Evolutionary conservation across 2,797 vertebrate genomes (phyloP).

Genomic region (Lacerta viridis): DNA sequence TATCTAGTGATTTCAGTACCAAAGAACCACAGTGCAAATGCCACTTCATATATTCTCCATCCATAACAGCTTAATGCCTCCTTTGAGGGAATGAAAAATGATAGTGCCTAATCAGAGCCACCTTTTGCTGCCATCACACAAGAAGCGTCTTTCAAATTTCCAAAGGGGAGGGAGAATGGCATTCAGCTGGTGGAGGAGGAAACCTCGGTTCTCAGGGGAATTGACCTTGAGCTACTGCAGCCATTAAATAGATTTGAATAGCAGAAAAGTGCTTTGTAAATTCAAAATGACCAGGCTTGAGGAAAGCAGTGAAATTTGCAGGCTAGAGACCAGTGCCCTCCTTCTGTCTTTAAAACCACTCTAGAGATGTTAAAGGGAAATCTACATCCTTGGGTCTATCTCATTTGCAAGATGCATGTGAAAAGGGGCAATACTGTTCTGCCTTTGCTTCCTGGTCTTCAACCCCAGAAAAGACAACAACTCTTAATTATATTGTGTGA

Average conservation of each 20-base stretch:
- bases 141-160: slow-evolving; percentile 54
- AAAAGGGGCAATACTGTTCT: slow-evolving; percentile 18
- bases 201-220: slow-evolving; percentile 27
- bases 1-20: slow-evolving; percentile 8
- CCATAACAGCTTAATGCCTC: not conserved
- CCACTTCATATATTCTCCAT: not conserved
- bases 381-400: slow-evolving; percentile 28
- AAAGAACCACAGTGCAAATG: slow-evolving; percentile 22
- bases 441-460: slow-evolving; percentile 19
- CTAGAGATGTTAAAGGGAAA: slow-evolving; percentile 23
- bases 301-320: slow-evolving; percentile 47
- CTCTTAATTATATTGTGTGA: not conserved
- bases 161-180: slow-evolving; percentile 31
- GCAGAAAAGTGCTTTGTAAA: slow-evolving; percentile 49
- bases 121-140: slow-evolving; percentile 57
- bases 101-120: slow-evolving; percentile 45
- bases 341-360: slow-evolving; percentile 9
- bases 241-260: slow-evolving; percentile 47
- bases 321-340: slow-evolving; percentile 9
- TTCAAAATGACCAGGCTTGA: slow-evolving; percentile 46
- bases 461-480: not conserved
- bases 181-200: slow-evolving; percentile 37
- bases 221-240: slow-evolving; percentile 40
- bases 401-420: not conserved
- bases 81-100: slow-evolving; percentile 43